Evolutionary conservation across 2,888 invertebrate genomes (phyloP).

Genomic region (Lasioglossum malachurum): DNA sequence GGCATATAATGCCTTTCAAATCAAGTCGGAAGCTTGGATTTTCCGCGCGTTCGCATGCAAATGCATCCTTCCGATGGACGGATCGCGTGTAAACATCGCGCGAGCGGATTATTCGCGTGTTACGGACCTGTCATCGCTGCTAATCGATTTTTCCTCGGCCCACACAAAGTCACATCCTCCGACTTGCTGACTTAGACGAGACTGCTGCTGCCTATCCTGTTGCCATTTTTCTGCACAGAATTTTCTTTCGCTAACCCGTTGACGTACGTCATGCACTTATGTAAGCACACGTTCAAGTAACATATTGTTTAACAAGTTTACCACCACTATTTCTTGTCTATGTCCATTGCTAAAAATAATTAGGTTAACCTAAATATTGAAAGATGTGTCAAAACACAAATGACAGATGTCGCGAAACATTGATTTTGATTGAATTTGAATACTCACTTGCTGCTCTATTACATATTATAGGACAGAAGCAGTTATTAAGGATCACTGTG

Average conservation of each 20-base stretch:
- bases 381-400: no score
- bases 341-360: no score
- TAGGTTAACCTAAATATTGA: no score
- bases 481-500: not conserved
- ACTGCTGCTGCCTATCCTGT: not conserved
- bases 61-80: slow-evolving; percentile 54
- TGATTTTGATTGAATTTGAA: no score
- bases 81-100: slow-evolving; percentile 60
- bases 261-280: not conserved
- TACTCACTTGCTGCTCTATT: no score
- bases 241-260: not conserved
- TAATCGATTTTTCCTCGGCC: slow-evolving; percentile 51
- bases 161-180: slow-evolving; percentile 11
- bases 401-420: no score
- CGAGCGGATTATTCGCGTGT: slow-evolving; percentile 53
- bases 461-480: no score
- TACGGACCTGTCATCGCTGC: slow-evolving; percentile 41
- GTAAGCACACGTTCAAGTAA: not conserved
- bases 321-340: no score
- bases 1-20: slow-evolving; percentile 41
- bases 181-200: not conserved
- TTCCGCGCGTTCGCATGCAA: slow-evolving; percentile 56
- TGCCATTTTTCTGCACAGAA: not conserved
- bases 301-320: no score
- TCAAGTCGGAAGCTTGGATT: slow-evolving; percentile 50